phyloP scores from a whole-genome alignment of 2,113 vertebrate species.

The Pontoporia blainvillei region DNA sequence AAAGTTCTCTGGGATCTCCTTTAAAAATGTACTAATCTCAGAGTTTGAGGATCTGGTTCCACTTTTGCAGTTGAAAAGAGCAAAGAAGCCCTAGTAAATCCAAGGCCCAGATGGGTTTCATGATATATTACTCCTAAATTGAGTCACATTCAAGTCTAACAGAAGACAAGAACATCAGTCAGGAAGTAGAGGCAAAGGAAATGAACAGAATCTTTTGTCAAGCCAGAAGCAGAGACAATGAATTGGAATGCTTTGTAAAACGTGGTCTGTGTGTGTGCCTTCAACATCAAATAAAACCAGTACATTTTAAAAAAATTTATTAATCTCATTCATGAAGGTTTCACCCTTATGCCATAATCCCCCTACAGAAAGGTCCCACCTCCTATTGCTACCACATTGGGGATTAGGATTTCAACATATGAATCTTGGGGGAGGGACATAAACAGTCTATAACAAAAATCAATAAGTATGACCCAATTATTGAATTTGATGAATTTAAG shows the following conservation, averaged over 20 bases:
- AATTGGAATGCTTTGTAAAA: not conserved
- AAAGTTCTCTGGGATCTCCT: not conserved
- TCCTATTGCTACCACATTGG: not conserved
- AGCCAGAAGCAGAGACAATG: not conserved
- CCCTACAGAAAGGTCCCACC: not conserved
- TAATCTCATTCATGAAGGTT: not conserved
- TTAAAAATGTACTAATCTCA: not conserved
- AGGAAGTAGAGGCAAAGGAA: not conserved
- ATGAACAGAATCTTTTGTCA: not conserved
- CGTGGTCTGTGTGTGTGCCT: not conserved
- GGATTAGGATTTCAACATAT: not conserved
- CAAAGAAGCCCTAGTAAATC: not conserved
- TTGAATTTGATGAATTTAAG: not conserved
- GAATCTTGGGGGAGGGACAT: not conserved
- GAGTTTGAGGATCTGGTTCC: not conserved
- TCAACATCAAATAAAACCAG: not conserved
- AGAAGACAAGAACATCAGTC: not conserved
- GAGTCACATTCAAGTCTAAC: not conserved
- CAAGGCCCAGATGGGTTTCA: not conserved
- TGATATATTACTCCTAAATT: not conserved
- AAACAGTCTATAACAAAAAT: not conserved
- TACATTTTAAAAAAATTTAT: not conserved
- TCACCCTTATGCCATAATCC: not conserved
- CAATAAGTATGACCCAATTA: not conserved
- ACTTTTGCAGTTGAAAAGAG: not conserved